A percentile compares a stretch with the other conserved stretches of the same genome.
These are phyloP conservation scores for Holotrichia oblita DNA, from an alignment of 1,140 invertebrate genomes.

Conservation along the genomic window DNA sequence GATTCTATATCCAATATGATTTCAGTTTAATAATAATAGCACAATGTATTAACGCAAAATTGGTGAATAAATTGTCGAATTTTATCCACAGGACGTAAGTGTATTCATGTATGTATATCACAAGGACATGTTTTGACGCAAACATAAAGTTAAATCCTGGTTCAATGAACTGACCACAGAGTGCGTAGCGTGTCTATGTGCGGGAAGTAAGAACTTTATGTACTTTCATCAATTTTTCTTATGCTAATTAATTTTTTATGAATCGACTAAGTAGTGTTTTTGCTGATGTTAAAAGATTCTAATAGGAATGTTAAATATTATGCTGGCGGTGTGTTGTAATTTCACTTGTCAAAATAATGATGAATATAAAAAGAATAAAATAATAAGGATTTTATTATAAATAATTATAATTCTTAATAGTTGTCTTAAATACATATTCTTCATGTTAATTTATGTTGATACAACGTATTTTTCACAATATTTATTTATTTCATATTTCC, in stretches of 20 bases:
- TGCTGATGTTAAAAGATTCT: slow-evolving; percentile 8
- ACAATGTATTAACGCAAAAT: slow-evolving; percentile 28
- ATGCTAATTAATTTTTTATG: slow-evolving; percentile 9
- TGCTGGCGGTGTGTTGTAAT: background rate
- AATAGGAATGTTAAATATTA: background rate
- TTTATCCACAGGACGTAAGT: background rate
- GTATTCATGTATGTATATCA: slow-evolving; percentile 38
- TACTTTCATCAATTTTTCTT: slow-evolving; percentile 33
- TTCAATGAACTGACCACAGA: slow-evolving; percentile 45
- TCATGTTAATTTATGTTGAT: too few relatives aligned
- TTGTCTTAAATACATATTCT: too few relatives aligned
- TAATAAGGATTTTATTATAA: background rate
- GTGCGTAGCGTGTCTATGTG: slow-evolving; percentile 22
- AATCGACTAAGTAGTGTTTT: background rate
- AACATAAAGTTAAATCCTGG: slow-evolving; percentile 46
- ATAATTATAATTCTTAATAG: too few relatives aligned
- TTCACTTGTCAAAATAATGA: background rate
- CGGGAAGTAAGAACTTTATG: slow-evolving; percentile 32
- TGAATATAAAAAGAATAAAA: background rate
- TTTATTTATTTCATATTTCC: too few relatives aligned
- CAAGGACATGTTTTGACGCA: slow-evolving; percentile 48
- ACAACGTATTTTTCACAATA: too few relatives aligned
- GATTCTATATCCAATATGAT: background rate
- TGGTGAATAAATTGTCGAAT: slow-evolving; percentile 4
- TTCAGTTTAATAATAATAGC: slow-evolving; percentile 24